Evolutionary conservation across 1,140 invertebrate species (phyloP), one percentile per base, ranked within the genome.

Genomic region (Drosophila nigromelanica): DNA sequence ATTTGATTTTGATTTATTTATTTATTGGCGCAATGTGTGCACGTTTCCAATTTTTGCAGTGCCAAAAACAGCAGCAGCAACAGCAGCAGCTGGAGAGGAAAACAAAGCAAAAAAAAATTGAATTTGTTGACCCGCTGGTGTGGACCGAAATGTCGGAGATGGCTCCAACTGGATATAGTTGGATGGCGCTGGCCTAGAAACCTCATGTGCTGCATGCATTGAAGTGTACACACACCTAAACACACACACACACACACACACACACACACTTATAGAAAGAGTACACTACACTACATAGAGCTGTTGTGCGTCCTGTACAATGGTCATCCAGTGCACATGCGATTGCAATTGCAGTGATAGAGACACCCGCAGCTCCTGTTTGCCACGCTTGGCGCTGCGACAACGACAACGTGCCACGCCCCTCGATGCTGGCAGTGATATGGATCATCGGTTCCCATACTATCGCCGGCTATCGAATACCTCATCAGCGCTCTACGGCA

Each of bases 301-400:
- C 15, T 15, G 43, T 15, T 40, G 43, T 15, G 48, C 48, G 48
- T 35, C 11, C 42, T 45, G 27, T 63, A 86, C 83, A 79, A 90
- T 90, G 89, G 85, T 91, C 79, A 86, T 86, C 73, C 81, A 90
- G 75, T 90, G 89, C 58, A 90, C 89, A 90, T 90, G 89, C 75
- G 89, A 89, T 83, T 90, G 89, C 80, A 79, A 90, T 74, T 90
- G 89, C 85, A 90, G 89, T 80, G 85, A 90, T 78, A 85, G 73
- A 87, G 81, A 90, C 48, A 85, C 72, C 77, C 80, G 80, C 74
- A 80, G 85, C 76, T 81, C 70, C 76, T 82, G 81, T 68, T 70
- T 87, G 75, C 78, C 80, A 55, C 70, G 73, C 51, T 30, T 71
- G 0, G 30, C 59, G 61, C 27, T 33, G 30, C 61, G 42, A 58